Base-by-base conservation (phyloP, 23 tunicate species). In the Ascidia mentula region DNA sequence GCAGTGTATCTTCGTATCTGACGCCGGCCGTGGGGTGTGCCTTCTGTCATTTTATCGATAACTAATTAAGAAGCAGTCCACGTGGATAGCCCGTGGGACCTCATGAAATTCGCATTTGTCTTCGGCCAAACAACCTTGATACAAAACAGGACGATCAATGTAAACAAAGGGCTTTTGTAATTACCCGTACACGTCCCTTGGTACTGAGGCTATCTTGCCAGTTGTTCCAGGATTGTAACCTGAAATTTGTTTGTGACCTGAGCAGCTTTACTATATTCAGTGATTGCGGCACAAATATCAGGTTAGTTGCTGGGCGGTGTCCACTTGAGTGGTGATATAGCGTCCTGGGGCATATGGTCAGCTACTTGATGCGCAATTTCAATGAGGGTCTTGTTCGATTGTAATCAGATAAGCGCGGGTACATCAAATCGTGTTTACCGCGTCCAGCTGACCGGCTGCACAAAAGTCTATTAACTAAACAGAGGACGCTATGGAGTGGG, bases 91-190 rank as follows among this genome's bases (percentile, higher is more conserved):
- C 65, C 65, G 24, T 6, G 65, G 13, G 65, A 53, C 65, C 65
- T 53, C 65, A 53, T 53, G 65, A 53, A 53, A 53, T 53, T 53
- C 24, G 28, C 7, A 53, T 53, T 53, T 28, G 24, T 53, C 65
- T 26, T 53, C 28, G 28, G 28, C 24, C 28, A 20, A 53, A 53
- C 65, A 28, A 26, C 22, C 28, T 28, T 53, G 22, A 53, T 53
- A 20, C n/a, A 28, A 53, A 53, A 53, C 65, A 53, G 65, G 65
- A 53, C 65, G 24, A 53, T 53, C 65, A 53, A 53, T 53, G 65
- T 53, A 53, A 53, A 53, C 65, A 53, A 53, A 53, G 65, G 65
- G 24, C n/a, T 53, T 53, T 53, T 53, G 65, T 53, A 53, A 53
- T 53, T 53, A 53, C 28, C 65, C 65, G 13, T 53, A 53, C 65